phyloP scores from a whole-genome alignment of 1,140 invertebrate species.

The Drosophila setifemur region DNA sequence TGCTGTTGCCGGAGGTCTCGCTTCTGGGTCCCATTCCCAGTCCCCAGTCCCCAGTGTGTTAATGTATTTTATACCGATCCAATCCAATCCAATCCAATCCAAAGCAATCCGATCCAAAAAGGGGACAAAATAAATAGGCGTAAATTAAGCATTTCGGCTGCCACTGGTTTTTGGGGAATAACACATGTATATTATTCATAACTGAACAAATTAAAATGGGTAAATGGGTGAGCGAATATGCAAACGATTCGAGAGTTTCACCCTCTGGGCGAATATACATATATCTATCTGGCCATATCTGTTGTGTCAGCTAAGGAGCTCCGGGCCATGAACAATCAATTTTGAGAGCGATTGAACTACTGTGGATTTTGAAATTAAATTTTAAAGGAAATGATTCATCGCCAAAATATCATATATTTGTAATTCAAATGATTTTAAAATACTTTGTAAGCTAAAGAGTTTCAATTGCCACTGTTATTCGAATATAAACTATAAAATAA shows the following conservation, averaged over 20 bases:
- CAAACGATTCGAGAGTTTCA: background rate
- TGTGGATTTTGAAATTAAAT: too few relatives aligned
- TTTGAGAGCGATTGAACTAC: background rate
- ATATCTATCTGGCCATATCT: background rate
- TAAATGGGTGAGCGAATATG: conserved; percentile 5
- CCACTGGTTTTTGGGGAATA: conserved; percentile 47
- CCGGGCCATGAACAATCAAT: background rate
- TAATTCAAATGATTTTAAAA: too few relatives aligned
- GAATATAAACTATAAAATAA: too few relatives aligned
- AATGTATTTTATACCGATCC: conserved; percentile 64
- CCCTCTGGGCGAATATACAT: background rate
- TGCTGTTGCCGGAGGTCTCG: conserved; percentile 54
- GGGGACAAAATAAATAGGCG: conserved; percentile 51
- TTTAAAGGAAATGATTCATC: too few relatives aligned
- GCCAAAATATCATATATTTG: too few relatives aligned
- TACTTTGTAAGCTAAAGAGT: too few relatives aligned
- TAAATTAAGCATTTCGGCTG: conserved; percentile 53
- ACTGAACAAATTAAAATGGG: conserved; percentile 32
- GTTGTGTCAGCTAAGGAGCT: background rate
- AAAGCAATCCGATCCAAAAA: conserved; percentile 7
- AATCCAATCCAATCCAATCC: conserved; percentile 9
- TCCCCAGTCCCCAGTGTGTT: too few relatives aligned
- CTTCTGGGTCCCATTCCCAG: conserved; percentile 60
- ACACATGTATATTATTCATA: conserved; percentile 47
- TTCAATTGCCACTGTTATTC: too few relatives aligned